These are phyloP conservation scores for Tortrix viridana DNA, from an alignment of 2,888 invertebrate genomes.

Conservation along the genomic window DNA sequence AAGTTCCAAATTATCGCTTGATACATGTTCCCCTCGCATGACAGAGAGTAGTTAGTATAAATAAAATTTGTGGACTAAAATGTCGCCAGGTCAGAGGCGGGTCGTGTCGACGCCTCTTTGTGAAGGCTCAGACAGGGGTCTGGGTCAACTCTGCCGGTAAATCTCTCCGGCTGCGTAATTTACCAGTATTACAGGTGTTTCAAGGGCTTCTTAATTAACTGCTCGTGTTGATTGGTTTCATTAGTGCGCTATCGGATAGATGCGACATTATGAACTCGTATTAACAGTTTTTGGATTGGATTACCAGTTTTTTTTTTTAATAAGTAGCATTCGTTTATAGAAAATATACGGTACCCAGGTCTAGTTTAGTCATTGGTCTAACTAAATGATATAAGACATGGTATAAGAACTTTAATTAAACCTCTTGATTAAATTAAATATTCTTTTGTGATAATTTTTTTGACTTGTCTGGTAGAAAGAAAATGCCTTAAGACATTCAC, in stretches of 20 bases:
- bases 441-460: too few relatives aligned
- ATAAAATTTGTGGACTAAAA: slow-evolving; percentile 40
- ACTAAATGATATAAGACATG: too few relatives aligned
- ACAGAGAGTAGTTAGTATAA: slow-evolving; percentile 15
- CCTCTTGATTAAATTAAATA: too few relatives aligned
- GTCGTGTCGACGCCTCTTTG: slow-evolving; percentile 70
- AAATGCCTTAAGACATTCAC: too few relatives aligned
- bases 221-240: slow-evolving; percentile 31
- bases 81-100: slow-evolving; percentile 47
- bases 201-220: slow-evolving; percentile 35
- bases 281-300: too few relatives aligned
- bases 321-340: not conserved
- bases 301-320: not conserved
- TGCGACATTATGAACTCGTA: slow-evolving; percentile 1
- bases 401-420: too few relatives aligned
- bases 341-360: not conserved
- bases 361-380: too few relatives aligned
- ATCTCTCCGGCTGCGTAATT: slow-evolving; percentile 47
- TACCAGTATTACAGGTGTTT: slow-evolving; percentile 35
- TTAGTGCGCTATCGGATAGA: slow-evolving; percentile 11
- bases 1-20: slow-evolving; percentile 16
- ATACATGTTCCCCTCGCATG: slow-evolving; percentile 33
- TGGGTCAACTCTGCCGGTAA: slow-evolving; percentile 59
- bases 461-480: too few relatives aligned
- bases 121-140: slow-evolving; percentile 61